Base-by-base conservation (phyloP, 1,140 invertebrate genomes). In the Procambarus virginalis region DNA sequence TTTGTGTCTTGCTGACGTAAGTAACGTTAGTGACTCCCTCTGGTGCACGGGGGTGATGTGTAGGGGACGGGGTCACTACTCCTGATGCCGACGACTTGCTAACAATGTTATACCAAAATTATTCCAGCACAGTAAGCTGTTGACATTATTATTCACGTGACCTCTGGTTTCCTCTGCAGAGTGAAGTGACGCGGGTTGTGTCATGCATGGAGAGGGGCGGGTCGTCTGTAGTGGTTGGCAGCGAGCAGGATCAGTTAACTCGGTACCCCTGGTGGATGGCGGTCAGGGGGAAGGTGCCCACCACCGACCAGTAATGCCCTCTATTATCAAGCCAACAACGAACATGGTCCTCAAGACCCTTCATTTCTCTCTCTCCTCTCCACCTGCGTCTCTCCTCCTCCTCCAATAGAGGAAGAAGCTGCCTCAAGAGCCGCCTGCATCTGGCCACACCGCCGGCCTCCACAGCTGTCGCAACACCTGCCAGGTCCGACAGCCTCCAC, bases 221-320 rank as follows among this genome's bases (percentile, higher is more conserved):
- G 2, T 73, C 68, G n/a, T 73, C 68, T 1, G 22, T n/a, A 10
- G 22, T 4, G 2, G 10, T 73, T n/a, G 22, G 0, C 34, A 22
- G 22, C 6, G 68, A 73, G n/a, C n/a, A 6, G 10, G 68, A 73
- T 5, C 68, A 73, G 68, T 2, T 73, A 4, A 34, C n/a, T 9
- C 68, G 68, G n/a, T 73, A 34, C 68, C 68, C 68, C n/a, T 73
- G 20, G 20, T 73, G 68, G 68, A 73, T 73, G 68, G 68, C 68
- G 68, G 20, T 34, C 6, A 73, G 68, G 68, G 34, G 34, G 34
- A 73, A 73, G 68, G 22, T 20, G n/a, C 22, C 68, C n/a, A 34
- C 68, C 0, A 73, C 2, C n/a, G 68, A 73, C n/a, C 68, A 73
- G 68, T 73, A 34, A 73, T 34, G 68, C 68, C 34, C 6, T 22